These are phyloP conservation scores for Sphenodon punctatus DNA, from an alignment of 2,797 vertebrate genomes.

Conservation along the genomic window DNA sequence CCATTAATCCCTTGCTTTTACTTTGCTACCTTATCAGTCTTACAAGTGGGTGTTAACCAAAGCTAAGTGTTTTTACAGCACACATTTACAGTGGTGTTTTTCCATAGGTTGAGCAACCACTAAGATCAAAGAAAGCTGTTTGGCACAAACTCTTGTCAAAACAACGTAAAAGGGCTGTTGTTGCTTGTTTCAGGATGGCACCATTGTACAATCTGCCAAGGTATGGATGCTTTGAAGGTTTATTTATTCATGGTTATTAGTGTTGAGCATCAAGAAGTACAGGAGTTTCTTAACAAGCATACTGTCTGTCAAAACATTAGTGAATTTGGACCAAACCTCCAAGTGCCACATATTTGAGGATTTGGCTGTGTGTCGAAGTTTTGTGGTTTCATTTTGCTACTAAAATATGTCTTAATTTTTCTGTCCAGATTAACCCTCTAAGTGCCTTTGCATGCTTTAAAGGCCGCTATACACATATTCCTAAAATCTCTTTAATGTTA, in stretches of 20 bases:
- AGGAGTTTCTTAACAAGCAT: not conserved
- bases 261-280: not conserved
- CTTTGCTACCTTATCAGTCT: not conserved
- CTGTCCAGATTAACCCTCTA: not conserved
- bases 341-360: not conserved
- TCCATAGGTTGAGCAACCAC: conserved; percentile 93
- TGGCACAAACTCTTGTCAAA: conserved; percentile 98
- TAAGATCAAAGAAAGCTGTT: conserved; percentile 97
- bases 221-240: conserved; percentile 70
- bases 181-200: conserved; percentile 98
- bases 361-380: no score
- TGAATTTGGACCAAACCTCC: not conserved
- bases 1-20: not conserved
- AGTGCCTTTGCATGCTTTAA: not conserved
- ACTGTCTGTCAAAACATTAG: not conserved
- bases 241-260: not conserved
- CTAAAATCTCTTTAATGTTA: not conserved
- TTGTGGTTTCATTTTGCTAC: no score
- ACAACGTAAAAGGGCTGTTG: conserved; percentile 97
- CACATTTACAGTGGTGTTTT: conserved; percentile 18
- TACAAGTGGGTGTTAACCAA: not conserved
- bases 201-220: conserved; percentile 97
- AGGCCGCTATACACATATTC: not conserved
- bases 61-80: not conserved
- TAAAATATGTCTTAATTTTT: not conserved